These are phyloP conservation scores for Loripinus fragilis DNA, from an alignment of 2,888 invertebrate species.

Conservation along the genomic window DNA sequence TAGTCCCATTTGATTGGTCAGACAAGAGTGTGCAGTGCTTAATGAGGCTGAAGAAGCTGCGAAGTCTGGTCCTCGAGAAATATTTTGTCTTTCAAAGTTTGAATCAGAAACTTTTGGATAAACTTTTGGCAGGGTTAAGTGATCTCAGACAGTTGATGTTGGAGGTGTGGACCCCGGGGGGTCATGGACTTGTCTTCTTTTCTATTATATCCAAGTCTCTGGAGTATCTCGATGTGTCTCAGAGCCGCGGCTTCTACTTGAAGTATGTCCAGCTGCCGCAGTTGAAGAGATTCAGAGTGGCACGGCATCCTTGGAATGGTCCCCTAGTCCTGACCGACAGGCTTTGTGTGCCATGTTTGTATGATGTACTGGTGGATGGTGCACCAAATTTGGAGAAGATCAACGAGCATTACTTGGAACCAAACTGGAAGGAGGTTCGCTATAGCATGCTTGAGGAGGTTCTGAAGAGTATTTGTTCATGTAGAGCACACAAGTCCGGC, in stretches of 20 bases:
- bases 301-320: slow-evolving; percentile 79
- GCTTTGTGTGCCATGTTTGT: slow-evolving; percentile 77
- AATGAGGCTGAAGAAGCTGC: slow-evolving; percentile 72
- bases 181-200: slow-evolving; percentile 75
- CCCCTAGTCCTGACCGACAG: slow-evolving; percentile 72
- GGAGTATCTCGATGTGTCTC: slow-evolving; percentile 80
- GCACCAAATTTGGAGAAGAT: slow-evolving; percentile 76
- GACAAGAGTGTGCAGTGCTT: slow-evolving; percentile 76
- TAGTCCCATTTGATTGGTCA: slow-evolving; percentile 82
- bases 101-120: slow-evolving; percentile 73
- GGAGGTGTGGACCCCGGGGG: slow-evolving; percentile 82
- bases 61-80: slow-evolving; percentile 78
- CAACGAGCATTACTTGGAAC: slow-evolving; percentile 77
- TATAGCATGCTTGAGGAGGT: slow-evolving; percentile 75
- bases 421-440: slow-evolving; percentile 68
- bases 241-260: slow-evolving; percentile 81
- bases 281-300: slow-evolving; percentile 74
- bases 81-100: slow-evolving; percentile 79
- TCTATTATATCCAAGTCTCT: slow-evolving; percentile 72
- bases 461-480: slow-evolving; percentile 77
- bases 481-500: slow-evolving; percentile 73
- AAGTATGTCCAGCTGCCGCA: slow-evolving; percentile 73
- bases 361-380: slow-evolving; percentile 75
- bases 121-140: slow-evolving; percentile 68
- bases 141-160: slow-evolving; percentile 74